phyloP scores from a whole-genome alignment of 2,113 vertebrate species.

The Malaclemys terrapin region DNA sequence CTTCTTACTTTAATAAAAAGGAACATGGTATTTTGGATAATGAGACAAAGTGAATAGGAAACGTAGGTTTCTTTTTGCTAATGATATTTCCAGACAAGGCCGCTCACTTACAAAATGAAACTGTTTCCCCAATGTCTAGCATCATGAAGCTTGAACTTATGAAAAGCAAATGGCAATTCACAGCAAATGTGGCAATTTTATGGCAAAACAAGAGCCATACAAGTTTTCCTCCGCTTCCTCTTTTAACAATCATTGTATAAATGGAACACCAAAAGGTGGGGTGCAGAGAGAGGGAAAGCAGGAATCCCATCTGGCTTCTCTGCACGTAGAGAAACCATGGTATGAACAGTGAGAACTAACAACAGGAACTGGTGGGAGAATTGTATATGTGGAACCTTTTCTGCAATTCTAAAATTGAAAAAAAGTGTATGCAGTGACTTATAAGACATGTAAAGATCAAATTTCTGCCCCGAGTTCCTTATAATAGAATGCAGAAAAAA shows the following conservation, averaged over 20 bases:
- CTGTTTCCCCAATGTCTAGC: background rate
- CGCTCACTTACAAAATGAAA: background rate
- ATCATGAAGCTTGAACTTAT: background rate
- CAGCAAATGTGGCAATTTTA: background rate
- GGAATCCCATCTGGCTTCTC: background rate
- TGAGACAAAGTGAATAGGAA: background rate
- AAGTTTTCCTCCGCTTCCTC: background rate
- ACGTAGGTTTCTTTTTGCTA: background rate
- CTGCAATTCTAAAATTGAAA: background rate
- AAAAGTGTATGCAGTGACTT: background rate
- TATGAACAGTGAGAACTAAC: background rate
- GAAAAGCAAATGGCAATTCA: background rate
- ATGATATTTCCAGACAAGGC: background rate
- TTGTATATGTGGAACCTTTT: background rate
- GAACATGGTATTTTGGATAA: background rate
- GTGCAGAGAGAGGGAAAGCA: background rate
- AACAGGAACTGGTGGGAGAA: background rate
- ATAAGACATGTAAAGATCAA: rapidly evolving
- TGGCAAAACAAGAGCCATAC: background rate
- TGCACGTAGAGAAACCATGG: background rate
- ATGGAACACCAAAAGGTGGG: background rate
- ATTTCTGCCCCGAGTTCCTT: background rate
- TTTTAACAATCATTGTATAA: rapidly evolving
- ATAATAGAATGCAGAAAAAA: background rate
- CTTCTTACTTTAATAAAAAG: background rate